Evolutionary conservation across 35 echinoderm and acorn worm genomes (phyloP).

Genomic region (Apostichopus japonicus): DNA sequence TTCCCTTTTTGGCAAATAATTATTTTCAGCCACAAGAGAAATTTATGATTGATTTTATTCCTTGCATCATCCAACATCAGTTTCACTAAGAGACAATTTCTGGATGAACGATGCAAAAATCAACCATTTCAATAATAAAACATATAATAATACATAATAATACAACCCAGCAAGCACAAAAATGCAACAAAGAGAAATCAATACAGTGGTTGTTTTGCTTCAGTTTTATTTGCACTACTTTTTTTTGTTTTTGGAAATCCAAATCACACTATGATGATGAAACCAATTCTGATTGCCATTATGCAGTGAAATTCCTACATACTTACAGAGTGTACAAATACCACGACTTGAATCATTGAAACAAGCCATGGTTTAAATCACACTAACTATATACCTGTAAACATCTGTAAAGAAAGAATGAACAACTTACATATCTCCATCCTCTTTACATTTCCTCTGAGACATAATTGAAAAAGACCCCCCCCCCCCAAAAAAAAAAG

Average conservation of each 20-base stretch:
- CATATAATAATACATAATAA: no score
- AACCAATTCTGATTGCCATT: background rate
- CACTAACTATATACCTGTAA: background rate
- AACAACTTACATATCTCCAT: background rate
- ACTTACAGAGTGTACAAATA: background rate
- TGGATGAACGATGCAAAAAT: no score
- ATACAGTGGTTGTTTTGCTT: background rate
- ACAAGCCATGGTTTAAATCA: background rate
- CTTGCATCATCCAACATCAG: no score
- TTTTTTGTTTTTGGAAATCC: background rate
- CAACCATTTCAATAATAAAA: no score
- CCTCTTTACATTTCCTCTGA: background rate
- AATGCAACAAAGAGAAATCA: no score
- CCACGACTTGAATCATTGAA: background rate
- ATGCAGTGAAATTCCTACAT: background rate
- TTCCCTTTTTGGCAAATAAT: no score
- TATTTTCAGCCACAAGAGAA: no score
- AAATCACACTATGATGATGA: slow-evolving; percentile 31
- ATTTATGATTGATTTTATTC: no score
- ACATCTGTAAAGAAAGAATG: background rate
- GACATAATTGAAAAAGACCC: background rate
- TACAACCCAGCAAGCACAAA: no score
- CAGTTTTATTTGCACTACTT: slow-evolving; percentile 33
- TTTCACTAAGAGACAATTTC: no score
- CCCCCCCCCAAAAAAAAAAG: background rate